These are phyloP conservation scores for Melanotaenia nigrans DNA, from an alignment of 2,797 vertebrate species.

Conservation along the genomic window DNA sequence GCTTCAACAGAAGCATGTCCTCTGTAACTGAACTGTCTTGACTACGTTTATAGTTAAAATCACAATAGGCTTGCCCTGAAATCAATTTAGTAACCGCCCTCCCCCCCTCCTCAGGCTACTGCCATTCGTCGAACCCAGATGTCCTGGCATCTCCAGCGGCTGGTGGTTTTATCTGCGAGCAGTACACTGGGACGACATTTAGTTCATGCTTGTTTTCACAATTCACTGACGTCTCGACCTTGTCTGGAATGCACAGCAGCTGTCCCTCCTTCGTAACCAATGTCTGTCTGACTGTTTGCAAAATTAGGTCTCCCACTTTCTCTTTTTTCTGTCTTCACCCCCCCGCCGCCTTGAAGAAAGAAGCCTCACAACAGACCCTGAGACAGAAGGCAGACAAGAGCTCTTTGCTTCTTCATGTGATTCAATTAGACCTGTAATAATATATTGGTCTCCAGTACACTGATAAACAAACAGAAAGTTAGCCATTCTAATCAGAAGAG, in stretches of 20 bases:
- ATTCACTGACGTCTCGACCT: slow-evolving; percentile 73
- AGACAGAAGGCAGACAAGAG: slow-evolving; percentile 46
- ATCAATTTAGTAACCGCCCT: not conserved
- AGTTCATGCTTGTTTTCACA: slow-evolving; percentile 74
- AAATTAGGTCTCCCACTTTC: slow-evolving; percentile 62
- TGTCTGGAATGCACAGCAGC: slow-evolving; percentile 83
- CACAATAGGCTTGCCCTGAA: slow-evolving; percentile 14
- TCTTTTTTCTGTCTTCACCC: slow-evolving; percentile 42
- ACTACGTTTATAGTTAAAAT: slow-evolving; percentile 20
- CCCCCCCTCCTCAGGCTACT: slow-evolving; percentile 14
- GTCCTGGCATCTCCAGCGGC: slow-evolving; percentile 72
- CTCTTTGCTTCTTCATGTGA: slow-evolving; percentile 54
- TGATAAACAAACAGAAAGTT: slow-evolving; percentile 44
- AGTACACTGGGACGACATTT: slow-evolving; percentile 62
- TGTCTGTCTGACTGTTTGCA: slow-evolving; percentile 73
- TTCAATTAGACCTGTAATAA: slow-evolving; percentile 69
- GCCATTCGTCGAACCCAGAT: slow-evolving; percentile 66
- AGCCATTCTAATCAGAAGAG: slow-evolving; percentile 26
- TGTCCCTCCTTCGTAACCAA: slow-evolving; percentile 75
- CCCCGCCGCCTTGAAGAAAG: slow-evolving; percentile 22
- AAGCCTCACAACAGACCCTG: slow-evolving; percentile 32
- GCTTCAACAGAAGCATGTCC: slow-evolving; percentile 2
- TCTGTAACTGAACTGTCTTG: not conserved
- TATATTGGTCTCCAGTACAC: slow-evolving; percentile 43
- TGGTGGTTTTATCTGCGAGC: slow-evolving; percentile 69